Conservation (phyloP, 2,113 vertebrate species). For the Morone chrysops region DNA sequence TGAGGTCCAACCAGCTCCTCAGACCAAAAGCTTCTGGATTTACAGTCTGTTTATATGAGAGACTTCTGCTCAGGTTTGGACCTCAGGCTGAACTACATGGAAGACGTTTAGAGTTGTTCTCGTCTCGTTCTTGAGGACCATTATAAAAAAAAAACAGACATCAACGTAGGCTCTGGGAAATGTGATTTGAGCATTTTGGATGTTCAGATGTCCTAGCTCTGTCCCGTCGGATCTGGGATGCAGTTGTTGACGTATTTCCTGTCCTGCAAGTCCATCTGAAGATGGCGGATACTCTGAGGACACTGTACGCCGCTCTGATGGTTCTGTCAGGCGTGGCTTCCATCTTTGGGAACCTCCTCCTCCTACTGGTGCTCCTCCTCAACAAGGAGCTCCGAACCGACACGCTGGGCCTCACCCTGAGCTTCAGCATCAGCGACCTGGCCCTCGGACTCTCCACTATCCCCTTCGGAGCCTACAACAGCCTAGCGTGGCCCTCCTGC, state of each 20-base stretch:
- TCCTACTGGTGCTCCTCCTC: conserved; percentile 76
- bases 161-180: too few species aligned
- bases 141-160: too few species aligned
- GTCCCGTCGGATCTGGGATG: neutral
- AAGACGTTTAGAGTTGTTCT: neutral
- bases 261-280: conserved; percentile 10
- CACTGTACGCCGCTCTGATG: conserved; percentile 71
- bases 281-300: conserved; percentile 56
- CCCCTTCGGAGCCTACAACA: conserved; percentile 75
- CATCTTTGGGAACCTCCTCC: conserved; percentile 76
- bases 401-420: conserved; percentile 75
- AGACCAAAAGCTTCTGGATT: conserved; percentile 8
- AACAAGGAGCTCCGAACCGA: conserved; percentile 76
- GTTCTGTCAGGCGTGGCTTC: conserved; percentile 67
- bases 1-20: neutral
- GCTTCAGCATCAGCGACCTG: conserved; percentile 81
- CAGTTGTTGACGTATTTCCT: neutral
- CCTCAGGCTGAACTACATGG: neutral
- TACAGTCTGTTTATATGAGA: neutral
- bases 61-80: neutral
- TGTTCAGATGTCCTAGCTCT: neutral
- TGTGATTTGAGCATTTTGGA: too few species aligned
- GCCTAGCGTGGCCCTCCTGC: conserved; percentile 34
- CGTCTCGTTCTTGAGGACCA: neutral
- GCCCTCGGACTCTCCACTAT: conserved; percentile 75